Base-by-base conservation (phyloP, 2,797 vertebrate genomes). In the Rhynchonycteris naso region DNA sequence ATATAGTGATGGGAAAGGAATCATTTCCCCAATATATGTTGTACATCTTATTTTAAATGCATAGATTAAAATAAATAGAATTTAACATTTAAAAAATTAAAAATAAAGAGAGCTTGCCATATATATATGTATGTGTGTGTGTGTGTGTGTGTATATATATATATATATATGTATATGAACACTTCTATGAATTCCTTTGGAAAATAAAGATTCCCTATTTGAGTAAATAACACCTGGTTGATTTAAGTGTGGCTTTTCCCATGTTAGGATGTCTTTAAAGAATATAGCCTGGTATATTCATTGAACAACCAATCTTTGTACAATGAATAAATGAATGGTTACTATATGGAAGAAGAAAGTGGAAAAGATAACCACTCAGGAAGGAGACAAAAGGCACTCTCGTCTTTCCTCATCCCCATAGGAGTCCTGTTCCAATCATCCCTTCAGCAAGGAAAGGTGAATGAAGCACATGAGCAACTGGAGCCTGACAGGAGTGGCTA, bases 241-340 rank as follows among this genome's bases (percentile, higher is more conserved):
- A 52, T 58, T 78, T 80, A 87, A 90, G 33, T 66, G 54, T 94
- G 79, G 28, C 56, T 93, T 88, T 94, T 94, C 72, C 84, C 19
- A 47, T 47, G 65, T 35, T 81, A 83, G 26, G 24, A 68, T 50
- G 63, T 38, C 26, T 66, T 24, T 54, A 65, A 91, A 86, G 68
- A 87, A 78, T 13, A 66, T 15, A 76, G 4, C 26, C 30, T 80
- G 33, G 30, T 66, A 82, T 1, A 0, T n/a, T 83, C 52, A 83
- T 7, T 52, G 30, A 54, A 21, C 71, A 75, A 82, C 35, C n/a
- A 82, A 38, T 24, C 30, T 58, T 50, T 80, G 28, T 68, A 90
- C 82, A 92, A 65, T 58, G 71, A 93, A 90, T 11, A 15, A 92
- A 75, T 7, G 21, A 81, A 93, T 33, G 63, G 78, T 54, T 90